Conservation (phyloP, 2,888 invertebrate species). For the Beris morrisii region DNA sequence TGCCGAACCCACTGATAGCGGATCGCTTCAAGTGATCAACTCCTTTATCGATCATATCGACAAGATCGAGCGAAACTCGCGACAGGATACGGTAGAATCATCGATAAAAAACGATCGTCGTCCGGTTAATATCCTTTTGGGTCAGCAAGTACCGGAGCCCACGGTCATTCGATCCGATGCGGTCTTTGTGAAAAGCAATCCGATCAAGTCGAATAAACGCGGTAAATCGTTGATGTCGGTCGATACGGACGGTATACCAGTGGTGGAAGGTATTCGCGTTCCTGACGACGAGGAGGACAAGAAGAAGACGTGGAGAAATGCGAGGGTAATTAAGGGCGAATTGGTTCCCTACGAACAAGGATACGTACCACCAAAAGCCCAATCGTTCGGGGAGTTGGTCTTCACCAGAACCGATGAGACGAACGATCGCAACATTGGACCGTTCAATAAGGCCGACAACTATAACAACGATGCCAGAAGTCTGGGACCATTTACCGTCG, state of each 20-base stretch:
- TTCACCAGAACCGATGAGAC: constrained; percentile 24
- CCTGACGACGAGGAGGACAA: constrained; percentile 83
- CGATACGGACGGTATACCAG: constrained; percentile 73
- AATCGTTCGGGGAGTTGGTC: constrained; percentile 40
- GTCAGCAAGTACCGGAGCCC: constrained; percentile 67
- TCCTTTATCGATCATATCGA: constrained; percentile 42
- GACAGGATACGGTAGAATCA: constrained; percentile 40
- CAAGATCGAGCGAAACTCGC: constrained; percentile 34
- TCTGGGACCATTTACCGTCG: constrained; percentile 63
- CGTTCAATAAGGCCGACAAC: constrained; percentile 66
- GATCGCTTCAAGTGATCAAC: constrained; percentile 41
- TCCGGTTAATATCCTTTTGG: constrained; percentile 59
- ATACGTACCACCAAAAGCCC: constrained; percentile 65
- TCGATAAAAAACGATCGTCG: constrained; percentile 61
- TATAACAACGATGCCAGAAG: constrained; percentile 55
- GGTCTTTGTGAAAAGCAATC: constrained; percentile 60
- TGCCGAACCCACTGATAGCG: constrained; percentile 37
- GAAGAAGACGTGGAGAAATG: constrained; percentile 81
- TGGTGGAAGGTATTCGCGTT: constrained; percentile 79
- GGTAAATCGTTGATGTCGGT: constrained; percentile 67
- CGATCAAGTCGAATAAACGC: constrained; percentile 57
- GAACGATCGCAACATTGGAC: constrained; percentile 53
- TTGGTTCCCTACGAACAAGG: constrained; percentile 74
- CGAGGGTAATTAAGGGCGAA: constrained; percentile 82
- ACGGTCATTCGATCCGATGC: constrained; percentile 69